Evolutionary conservation across 2,797 vertebrate genomes (phyloP), one percentile per base, ranked within the genome.

Genomic region (Tauraco hartlaubi): DNA sequence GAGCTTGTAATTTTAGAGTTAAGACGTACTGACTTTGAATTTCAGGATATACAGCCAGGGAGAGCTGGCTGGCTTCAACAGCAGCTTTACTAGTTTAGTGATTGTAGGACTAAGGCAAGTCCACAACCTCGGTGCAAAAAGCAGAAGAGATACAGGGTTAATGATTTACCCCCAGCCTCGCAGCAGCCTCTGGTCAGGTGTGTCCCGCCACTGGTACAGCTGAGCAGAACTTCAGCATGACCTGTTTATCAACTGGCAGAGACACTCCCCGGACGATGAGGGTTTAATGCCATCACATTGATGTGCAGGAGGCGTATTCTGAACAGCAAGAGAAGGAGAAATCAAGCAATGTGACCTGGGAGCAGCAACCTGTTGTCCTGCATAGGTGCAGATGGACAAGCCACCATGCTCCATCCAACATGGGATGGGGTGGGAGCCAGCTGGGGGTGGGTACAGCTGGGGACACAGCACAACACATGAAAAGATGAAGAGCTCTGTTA

Each of bases 351-450:
- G 5, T 0, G 0, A 18, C 4, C 49, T 25, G 48, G 22, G 39
- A 88, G 44, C 62, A 33, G 56, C 4, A 7, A 90, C 72, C 3
- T 52, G 61, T 33, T 18, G 2, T 18, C 9, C 0, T 11, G 22
- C 11, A 0, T 23, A 54, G 18, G 18, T 4, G 49, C 8, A 4
- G 9, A 0, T 1, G 9, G 85, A 41, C 39, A 37, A 78, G 35
- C 9, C n/a, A 33, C 12, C 0, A 0, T 0, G 2, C 31, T 73
- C 51, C 67, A 22, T 28, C 49, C 73, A 26, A 0, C 1, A 1
- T 4, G 14, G 56, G n/a, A 13, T 31, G 54, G 43, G 54, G 19
- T 49, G 39, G 52, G 80, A 80, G 39, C 17, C 48, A 9, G 15
- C 35, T 35, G 35, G 21, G 51, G 12, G 11, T 25, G 51, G 17